Base-by-base conservation (phyloP, 2,113 vertebrate species). In the Gobio gobio region DNA sequence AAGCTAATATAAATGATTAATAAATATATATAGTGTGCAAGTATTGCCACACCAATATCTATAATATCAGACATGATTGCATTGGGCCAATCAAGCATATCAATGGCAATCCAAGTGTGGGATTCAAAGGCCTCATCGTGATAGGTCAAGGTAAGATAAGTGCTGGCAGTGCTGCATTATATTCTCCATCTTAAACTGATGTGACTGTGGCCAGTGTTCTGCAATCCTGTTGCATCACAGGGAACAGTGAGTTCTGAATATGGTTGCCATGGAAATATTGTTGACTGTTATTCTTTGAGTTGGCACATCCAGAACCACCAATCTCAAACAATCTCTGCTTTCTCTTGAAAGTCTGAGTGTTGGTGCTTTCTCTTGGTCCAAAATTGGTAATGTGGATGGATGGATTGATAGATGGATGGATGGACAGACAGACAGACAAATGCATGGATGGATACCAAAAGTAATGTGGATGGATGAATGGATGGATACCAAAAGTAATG, bases 201-300 rank as follows among this genome's bases (percentile, higher is more conserved):
- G 33, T 70, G 66, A 22, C 66, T 22, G 66, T 70, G 66, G 66
- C 33, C 33, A 22, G 16, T 70, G 3, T 70, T 66, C 63, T 36
- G 40, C 33, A 70, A 70, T 70, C 66, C 66, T 70, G 63, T 14
- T 66, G 66, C 33, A 70, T 40, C 64, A 40, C 33, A 68, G 64
- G 29, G 64, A 68, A 68, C 18, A 68, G 33, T 40, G 33, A 40
- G 33, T 40, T 68, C 66, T 68, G 66, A 40, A 68, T 68, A 10
- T 68, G 66, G 66, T 68, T 68, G 66, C 33, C 66, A 68, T 68
- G 33, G 66, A 68, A 68, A 68, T 68, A 18, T 68, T 40, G 64
- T 40, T 68, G 33, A 40, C 66, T 68, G 66, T 68, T 68, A 68
- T 68, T 40, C 33, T 68, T 68, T 18, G 18, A 40, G 33, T 68